These are phyloP conservation scores for Acrossocheilus fasciatus DNA, from an alignment of 2,797 vertebrate genomes.

Conservation along the genomic window DNA sequence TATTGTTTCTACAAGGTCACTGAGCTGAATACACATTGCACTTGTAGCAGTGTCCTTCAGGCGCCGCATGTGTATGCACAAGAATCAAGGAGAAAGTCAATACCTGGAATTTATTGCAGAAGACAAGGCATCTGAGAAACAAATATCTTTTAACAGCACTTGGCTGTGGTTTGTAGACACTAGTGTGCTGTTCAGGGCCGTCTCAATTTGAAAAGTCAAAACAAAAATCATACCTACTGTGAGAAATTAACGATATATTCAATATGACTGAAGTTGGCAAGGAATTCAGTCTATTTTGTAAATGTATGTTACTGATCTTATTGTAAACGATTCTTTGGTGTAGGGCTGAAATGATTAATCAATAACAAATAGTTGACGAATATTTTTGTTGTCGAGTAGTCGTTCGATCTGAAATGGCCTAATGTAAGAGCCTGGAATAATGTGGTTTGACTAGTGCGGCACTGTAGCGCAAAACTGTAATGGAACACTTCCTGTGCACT, in stretches of 20 bases:
- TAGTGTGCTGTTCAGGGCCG: background rate
- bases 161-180: background rate
- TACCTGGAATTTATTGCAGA: conserved; percentile 15
- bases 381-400: background rate
- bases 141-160: background rate
- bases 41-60: conserved; percentile 57
- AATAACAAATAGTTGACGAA: background rate
- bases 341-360: background rate
- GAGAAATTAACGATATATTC: background rate
- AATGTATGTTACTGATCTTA: background rate
- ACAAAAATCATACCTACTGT: background rate
- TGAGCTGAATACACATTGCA: conserved; percentile 45
- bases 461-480: background rate
- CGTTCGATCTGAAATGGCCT: background rate
- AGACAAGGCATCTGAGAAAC: background rate
- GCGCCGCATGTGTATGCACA: conserved; percentile 24
- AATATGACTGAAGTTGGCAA: background rate
- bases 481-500: too few relatives aligned
- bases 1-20: conserved; percentile 62
- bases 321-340: background rate
- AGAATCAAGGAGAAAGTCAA: conserved; percentile 7
- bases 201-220: background rate
- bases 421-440: background rate
- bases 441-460: background rate
- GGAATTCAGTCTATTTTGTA: background rate